Evolutionary conservation across 2,888 invertebrate species (phyloP), one percentile per base, ranked within the genome.

Genomic region (Chalcosyrphus nemorum): DNA sequence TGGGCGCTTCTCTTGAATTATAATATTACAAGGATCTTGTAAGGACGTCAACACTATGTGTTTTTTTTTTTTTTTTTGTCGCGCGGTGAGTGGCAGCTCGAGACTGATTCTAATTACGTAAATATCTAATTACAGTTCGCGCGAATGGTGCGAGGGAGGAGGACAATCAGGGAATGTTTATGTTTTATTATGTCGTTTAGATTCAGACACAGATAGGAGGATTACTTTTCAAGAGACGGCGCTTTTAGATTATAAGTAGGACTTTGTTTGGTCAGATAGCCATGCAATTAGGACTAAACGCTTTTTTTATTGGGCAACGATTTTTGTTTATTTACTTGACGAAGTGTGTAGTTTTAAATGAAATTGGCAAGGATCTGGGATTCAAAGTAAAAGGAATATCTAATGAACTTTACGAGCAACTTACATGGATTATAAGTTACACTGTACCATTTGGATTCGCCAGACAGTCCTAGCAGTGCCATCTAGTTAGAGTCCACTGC

Each of bases 51-150:
- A 3, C n/a, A 13, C 4, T 27, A 24, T 11, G 43, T 43, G 50
- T 9, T 61, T 80, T 81, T 52, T 29, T 24, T 65, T 70, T 52
- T 75, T 81, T 76, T 57, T 61, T 54, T 47, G 38, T n/a, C 35
- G 17, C 52, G 38, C 47, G 13, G 13, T 29, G 45, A 77, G 45
- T 70, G 38, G 47, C 21, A 41, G 17, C 59, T 43, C 52, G 43
- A 66, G 66, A 74, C 59, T 41, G 63, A 43, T 81, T 81, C 59
- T 66, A 76, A 81, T 66, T 81, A 76, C 76, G 38, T 45, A 76
- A 66, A 50, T 54, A 70, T 59, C 27, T 81, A 68, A 81, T 68
- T 81, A 59, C 59, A 29, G 38, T 66, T 56, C 57, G 57, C 17
- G 54, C 74, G 74, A 81, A 68, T 68, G 68, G 61, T 56, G 29